These are phyloP conservation scores for Papilio helenus DNA, from an alignment of 1,140 invertebrate species.

Conservation along the genomic window DNA sequence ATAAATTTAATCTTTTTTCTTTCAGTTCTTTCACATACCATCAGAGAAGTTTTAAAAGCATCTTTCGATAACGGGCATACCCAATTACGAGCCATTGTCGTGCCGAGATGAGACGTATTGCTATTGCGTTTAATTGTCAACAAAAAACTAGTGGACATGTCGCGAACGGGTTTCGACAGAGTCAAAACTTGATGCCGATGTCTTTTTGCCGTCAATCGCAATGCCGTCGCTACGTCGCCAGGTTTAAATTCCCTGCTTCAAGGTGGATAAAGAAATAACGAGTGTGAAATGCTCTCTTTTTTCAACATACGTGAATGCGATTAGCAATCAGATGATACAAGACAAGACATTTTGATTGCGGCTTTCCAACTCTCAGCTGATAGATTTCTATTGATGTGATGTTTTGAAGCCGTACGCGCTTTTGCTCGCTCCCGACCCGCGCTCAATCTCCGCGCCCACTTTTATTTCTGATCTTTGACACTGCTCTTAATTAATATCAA, in stretches of 20 bases:
- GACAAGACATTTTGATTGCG: too few species aligned
- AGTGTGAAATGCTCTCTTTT: not conserved
- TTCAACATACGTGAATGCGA: not conserved
- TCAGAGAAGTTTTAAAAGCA: slow-evolving; percentile 1
- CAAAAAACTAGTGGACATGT: slow-evolving; percentile 26
- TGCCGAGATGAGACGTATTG: slow-evolving; percentile 44
- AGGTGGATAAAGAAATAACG: slow-evolving; percentile 31
- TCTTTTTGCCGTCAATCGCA: slow-evolving; percentile 56
- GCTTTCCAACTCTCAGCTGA: too few species aligned
- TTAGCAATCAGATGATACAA: not conserved
- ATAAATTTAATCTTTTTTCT: slow-evolving; percentile 11
- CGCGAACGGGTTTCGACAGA: slow-evolving; percentile 44
- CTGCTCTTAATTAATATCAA: slow-evolving; percentile 5
- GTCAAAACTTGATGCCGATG: slow-evolving; percentile 45
- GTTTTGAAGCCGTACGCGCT: not conserved
- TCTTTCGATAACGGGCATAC: slow-evolving; percentile 39
- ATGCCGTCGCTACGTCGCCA: slow-evolving; percentile 49
- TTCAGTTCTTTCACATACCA: not conserved
- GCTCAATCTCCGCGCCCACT: not conserved
- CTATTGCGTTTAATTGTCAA: slow-evolving; percentile 46
- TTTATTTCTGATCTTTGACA: slow-evolving; percentile 11
- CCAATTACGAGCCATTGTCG: slow-evolving; percentile 38
- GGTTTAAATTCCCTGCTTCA: slow-evolving; percentile 45
- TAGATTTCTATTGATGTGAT: too few species aligned
- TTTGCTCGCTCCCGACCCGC: slow-evolving; percentile 10